phyloP scores from a whole-genome alignment of 1,140 invertebrate species.

The Metopolophium dirhodum region DNA sequence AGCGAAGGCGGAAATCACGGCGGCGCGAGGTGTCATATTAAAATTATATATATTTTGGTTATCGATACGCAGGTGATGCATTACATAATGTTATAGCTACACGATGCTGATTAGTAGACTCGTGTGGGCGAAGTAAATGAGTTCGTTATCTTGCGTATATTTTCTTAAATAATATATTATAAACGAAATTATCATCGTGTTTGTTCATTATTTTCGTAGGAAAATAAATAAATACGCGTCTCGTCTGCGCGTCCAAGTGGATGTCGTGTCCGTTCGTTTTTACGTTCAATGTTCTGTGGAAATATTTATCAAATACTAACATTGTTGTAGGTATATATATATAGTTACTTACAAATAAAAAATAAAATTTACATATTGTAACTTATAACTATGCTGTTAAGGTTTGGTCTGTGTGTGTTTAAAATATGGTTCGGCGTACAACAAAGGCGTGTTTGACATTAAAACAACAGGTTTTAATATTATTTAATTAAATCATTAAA shows the following conservation, averaged over 20 bases:
- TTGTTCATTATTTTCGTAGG: not conserved
- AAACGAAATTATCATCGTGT: not conserved
- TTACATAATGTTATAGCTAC: not conserved
- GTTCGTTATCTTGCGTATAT: not conserved
- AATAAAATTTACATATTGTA: conserved; percentile 3
- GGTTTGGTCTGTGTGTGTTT: not conserved
- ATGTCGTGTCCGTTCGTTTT: conserved; percentile 12
- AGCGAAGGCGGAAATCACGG: not conserved
- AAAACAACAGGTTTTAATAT: conserved; percentile 40
- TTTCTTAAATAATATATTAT: not conserved
- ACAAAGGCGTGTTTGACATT: conserved; percentile 28
- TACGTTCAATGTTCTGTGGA: not conserved
- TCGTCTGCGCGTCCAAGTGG: not conserved
- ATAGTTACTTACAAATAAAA: not conserved
- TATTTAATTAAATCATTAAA: conserved; percentile 46
- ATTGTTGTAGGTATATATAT: not conserved
- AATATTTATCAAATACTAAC: not conserved
- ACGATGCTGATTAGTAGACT: not conserved
- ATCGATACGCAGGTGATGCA: not conserved
- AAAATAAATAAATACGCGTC: not conserved
- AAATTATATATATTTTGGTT: not conserved
- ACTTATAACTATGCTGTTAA: not conserved
- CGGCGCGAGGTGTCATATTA: not conserved
- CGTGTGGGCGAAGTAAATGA: conserved; percentile 16
- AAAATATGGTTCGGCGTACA: conserved; percentile 32